phyloP scores from a whole-genome alignment of 2,888 invertebrate species.

The Gortyna flavago region DNA sequence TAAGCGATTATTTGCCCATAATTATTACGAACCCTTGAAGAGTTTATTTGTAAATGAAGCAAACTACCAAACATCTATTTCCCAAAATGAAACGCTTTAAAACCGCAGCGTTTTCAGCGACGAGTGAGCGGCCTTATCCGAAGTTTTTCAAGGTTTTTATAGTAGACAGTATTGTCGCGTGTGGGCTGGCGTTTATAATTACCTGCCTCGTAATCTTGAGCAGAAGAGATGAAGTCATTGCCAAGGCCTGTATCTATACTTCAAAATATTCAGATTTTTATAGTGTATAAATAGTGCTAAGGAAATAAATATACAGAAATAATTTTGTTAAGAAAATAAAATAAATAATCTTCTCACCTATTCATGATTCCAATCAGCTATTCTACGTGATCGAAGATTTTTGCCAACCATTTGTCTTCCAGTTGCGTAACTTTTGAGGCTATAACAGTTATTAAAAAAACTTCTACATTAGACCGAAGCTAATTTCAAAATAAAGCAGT shows the following conservation, averaged over 20 bases:
- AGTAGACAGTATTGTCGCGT: conserved; percentile 45
- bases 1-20: not conserved
- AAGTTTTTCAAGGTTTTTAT: conserved; percentile 62
- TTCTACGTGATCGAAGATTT: conserved; percentile 3
- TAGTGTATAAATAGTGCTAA: not conserved
- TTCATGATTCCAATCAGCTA: too few species aligned
- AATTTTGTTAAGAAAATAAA: not conserved
- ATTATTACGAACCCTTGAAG: not conserved
- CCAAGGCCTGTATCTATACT: conserved; percentile 43
- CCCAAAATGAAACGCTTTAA: not conserved
- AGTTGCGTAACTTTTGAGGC: conserved; percentile 30
- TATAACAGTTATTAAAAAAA: conserved; percentile 28
- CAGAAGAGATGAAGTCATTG: conserved; percentile 40
- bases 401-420: not conserved
- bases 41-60: not conserved
- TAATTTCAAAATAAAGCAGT: conserved; percentile 33
- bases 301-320: not conserved
- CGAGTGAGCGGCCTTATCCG: conserved; percentile 27
- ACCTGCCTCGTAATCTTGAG: conserved; percentile 35
- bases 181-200: conserved; percentile 41
- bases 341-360: not conserved
- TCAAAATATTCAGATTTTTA: conserved; percentile 1
- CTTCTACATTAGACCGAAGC: conserved; percentile 24
- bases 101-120: conserved; percentile 33
- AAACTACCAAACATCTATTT: not conserved